A percentile compares a stretch with the other conserved stretches of the same genome.
phyloP scores from a whole-genome alignment of 2,113 vertebrate species.

The Thinocorus orbignyianus region DNA sequence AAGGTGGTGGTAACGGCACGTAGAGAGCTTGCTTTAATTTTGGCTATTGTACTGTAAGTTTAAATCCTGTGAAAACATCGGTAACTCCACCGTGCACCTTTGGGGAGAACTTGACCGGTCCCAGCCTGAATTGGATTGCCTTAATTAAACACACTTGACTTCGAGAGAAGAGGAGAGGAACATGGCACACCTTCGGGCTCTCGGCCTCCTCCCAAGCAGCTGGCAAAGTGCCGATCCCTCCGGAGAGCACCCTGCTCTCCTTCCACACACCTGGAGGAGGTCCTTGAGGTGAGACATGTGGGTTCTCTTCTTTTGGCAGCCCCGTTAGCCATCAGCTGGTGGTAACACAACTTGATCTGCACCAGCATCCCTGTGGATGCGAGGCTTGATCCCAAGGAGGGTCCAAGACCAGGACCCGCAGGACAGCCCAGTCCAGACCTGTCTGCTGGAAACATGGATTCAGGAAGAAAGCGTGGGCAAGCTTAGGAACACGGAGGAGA shows the following conservation, averaged over 20 bases:
- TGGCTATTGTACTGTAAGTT: conserved; percentile 55
- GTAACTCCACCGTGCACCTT: conserved; percentile 39
- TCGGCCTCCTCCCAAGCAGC: background rate
- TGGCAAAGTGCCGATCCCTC: fast-evolving
- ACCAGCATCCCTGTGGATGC: background rate
- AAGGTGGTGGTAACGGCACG: conserved; percentile 21
- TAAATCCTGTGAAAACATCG: conserved; percentile 73
- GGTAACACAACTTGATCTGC: fast-evolving
- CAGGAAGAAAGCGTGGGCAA: background rate
- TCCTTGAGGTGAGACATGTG: fast-evolving
- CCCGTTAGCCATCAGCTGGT: background rate
- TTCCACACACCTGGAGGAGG: background rate
- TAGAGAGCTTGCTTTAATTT: conserved; percentile 51
- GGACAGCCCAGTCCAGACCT: fast-evolving
- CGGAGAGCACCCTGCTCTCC: background rate
- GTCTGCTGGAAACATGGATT: background rate
- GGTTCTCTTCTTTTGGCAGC: background rate
- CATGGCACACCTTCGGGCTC: conserved; percentile 29
- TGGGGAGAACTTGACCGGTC: conserved; percentile 69
- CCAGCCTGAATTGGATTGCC: conserved; percentile 54
- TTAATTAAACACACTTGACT: conserved; percentile 72
- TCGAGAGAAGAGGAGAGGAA: conserved; percentile 49
- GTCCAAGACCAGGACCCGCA: background rate
- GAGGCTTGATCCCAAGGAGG: background rate
- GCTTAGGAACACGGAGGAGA: background rate